Conservation (phyloP, 2,113 vertebrate genomes). For the Scatophagus argus region DNA sequence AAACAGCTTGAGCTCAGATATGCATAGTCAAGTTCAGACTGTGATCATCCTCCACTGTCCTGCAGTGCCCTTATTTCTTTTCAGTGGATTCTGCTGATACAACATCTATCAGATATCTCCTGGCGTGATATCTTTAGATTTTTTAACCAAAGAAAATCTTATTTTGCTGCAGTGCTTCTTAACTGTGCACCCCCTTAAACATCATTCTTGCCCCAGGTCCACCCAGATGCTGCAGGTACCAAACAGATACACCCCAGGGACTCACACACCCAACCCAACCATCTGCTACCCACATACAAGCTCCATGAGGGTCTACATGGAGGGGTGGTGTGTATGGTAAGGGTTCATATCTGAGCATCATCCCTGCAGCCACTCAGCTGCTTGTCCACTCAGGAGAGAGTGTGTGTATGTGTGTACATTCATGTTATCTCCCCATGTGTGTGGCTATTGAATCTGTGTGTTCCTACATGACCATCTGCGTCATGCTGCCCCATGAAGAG, state of each 20-base stretch:
- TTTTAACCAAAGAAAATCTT: background rate
- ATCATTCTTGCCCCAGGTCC: conserved; percentile 44
- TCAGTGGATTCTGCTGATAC: conserved; percentile 35
- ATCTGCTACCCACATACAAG: conserved; percentile 54
- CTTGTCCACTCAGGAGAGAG: conserved; percentile 17
- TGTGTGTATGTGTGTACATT: background rate
- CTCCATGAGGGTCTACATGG: conserved; percentile 28
- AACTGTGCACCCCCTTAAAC: too few relatives aligned
- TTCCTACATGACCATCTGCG: conserved; percentile 55
- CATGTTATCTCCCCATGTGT: conserved; percentile 9
- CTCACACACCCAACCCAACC: conserved; percentile 20
- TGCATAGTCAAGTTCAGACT: conserved; percentile 23
- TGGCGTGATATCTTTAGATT: conserved; percentile 4
- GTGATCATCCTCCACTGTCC: conserved; percentile 19
- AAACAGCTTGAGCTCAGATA: conserved; percentile 41
- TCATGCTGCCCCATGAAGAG: conserved; percentile 56
- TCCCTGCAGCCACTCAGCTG: conserved; percentile 62
- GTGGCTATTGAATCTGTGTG: conserved; percentile 44
- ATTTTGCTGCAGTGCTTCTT: background rate
- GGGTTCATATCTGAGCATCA: conserved; percentile 25
- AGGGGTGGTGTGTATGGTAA: conserved; percentile 8
- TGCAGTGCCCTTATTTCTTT: conserved; percentile 42
- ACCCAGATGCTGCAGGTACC: conserved; percentile 56
- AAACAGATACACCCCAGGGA: conserved; percentile 37
- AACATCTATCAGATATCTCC: conserved; percentile 26